These are phyloP conservation scores for Apostichopus japonicus DNA, from an alignment of 35 echinoderm and acorn worm species.

Conservation along the genomic window DNA sequence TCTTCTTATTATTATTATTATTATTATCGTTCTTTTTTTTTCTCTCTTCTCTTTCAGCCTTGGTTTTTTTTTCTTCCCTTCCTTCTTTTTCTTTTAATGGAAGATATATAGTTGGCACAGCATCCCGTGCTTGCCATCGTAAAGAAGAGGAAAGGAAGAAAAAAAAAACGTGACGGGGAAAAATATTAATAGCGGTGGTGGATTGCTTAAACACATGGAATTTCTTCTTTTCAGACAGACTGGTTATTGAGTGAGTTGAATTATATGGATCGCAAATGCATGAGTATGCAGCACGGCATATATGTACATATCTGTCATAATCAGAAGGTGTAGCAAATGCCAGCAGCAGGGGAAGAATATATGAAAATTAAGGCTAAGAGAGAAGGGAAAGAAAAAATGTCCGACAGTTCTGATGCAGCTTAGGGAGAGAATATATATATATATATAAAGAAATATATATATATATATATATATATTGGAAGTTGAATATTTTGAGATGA, in stretches of 20 bases:
- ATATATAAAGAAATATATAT: no score
- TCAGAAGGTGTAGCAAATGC: no score
- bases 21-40: not conserved
- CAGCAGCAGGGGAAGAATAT: no score
- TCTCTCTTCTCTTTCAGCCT: not conserved
- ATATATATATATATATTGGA: no score
- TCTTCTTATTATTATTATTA: not conserved
- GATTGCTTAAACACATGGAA: slow-evolving; percentile 49
- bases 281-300: not conserved
- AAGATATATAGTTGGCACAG: slow-evolving; percentile 7
- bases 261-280: not conserved
- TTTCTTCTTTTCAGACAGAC: slow-evolving; percentile 16
- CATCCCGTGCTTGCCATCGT: not conserved
- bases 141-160: not conserved
- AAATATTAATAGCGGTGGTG: slow-evolving; percentile 33
- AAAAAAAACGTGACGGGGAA: slow-evolving; percentile 8
- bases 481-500: no score
- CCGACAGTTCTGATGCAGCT: no score
- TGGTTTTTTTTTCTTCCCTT: not conserved
- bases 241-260: not conserved
- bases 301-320: not conserved
- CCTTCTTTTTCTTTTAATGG: not conserved
- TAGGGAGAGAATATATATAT: no score
- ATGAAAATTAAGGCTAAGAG: no score
- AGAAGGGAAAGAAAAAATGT: no score